These are phyloP conservation scores for Gandaritis pyraliata DNA, from an alignment of 2,888 invertebrate genomes.

Conservation along the genomic window DNA sequence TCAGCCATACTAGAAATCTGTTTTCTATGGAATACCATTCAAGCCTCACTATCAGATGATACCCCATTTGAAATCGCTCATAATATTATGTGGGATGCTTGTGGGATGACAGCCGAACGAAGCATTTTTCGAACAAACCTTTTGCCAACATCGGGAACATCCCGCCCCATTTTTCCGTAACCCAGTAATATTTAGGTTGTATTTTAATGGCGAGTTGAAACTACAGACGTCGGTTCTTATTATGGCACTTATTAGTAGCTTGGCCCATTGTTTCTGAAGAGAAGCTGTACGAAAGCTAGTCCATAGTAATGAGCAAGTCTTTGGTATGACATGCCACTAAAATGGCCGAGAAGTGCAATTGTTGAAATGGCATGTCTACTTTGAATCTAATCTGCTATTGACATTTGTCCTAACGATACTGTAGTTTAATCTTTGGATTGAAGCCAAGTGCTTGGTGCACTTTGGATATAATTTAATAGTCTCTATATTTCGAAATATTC, in stretches of 20 bases:
- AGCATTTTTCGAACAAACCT: constrained; percentile 25
- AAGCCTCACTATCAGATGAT: background rate
- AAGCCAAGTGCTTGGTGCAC: constrained; percentile 53
- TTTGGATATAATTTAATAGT: constrained; percentile 36
- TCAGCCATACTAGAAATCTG: background rate
- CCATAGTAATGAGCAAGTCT: too few relatives aligned
- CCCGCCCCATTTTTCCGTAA: constrained; percentile 25
- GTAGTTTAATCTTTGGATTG: constrained; percentile 59
- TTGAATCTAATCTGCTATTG: constrained; percentile 61
- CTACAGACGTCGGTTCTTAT: constrained; percentile 4
- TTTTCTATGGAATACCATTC: background rate
- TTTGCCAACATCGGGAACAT: constrained; percentile 25
- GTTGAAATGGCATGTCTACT: constrained; percentile 21
- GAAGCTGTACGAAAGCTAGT: too few relatives aligned
- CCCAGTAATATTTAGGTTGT: constrained; percentile 27
- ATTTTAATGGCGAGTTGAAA: constrained; percentile 20
- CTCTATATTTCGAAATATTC: constrained; percentile 13
- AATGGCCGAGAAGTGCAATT: constrained; percentile 3
- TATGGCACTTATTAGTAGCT: constrained; percentile 4
- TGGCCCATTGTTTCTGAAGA: too few relatives aligned
- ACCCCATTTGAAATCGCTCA: too few relatives aligned
- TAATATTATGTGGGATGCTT: too few relatives aligned
- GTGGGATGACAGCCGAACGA: background rate
- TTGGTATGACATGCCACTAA: background rate
- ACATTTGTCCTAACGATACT: constrained; percentile 64